Conservation (phyloP, 2,888 invertebrate species). For the Apamea epomidion region DNA sequence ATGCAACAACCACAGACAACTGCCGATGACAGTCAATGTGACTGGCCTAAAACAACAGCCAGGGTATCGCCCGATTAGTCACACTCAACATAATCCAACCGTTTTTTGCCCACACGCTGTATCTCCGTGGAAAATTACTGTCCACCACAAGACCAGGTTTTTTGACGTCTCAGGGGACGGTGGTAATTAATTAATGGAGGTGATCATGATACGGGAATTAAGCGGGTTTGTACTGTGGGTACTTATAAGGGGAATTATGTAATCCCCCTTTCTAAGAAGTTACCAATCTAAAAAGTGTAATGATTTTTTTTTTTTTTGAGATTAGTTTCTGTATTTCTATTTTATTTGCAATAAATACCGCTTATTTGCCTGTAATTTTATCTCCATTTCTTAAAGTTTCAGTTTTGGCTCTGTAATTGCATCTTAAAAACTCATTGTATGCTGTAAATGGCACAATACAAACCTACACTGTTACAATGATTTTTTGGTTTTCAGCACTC, state of each 20-base stretch:
- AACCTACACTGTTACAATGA: not conserved
- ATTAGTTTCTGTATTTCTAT: not conserved
- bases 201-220: conserved; percentile 47
- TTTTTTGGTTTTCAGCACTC: not conserved
- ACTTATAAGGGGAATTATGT: conserved; percentile 6
- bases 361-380: not conserved
- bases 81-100: conserved; percentile 58
- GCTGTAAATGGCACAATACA: not conserved
- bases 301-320: not conserved
- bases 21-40: conserved; percentile 54
- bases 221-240: conserved; percentile 13
- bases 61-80: conserved; percentile 69
- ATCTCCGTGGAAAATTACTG: conserved; percentile 60
- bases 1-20: conserved; percentile 19
- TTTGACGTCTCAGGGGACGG: conserved; percentile 31
- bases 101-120: conserved; percentile 63
- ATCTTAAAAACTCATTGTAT: not conserved
- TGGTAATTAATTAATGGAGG: conserved; percentile 61
- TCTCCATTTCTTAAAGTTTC: not conserved
- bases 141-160: conserved; percentile 43
- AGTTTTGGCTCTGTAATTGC: not conserved
- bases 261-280: not conserved
- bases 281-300: not conserved
- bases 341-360: not conserved
- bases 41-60: conserved; percentile 73